Percentiles rank a stretch among this genome's conserved stretches.
Conservation (phyloP, 2,888 invertebrate genomes). For the Oscheius sp. region DNA sequence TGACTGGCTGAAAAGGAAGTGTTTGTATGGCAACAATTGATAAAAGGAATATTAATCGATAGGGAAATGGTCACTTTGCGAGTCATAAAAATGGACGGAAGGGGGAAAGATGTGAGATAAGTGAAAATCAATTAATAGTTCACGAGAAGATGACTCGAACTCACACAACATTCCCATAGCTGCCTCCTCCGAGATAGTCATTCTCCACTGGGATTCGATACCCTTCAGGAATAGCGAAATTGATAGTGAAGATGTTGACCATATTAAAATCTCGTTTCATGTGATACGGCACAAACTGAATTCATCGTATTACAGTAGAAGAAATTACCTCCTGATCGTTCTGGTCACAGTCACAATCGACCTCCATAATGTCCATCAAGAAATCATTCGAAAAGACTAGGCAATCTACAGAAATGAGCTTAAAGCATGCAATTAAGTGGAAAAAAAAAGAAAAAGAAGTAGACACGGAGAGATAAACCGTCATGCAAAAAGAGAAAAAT, state of each 20-base stretch:
- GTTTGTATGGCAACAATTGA: background rate
- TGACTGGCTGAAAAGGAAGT: constrained; percentile 47
- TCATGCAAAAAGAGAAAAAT: constrained; percentile 5
- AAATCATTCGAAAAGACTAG: background rate
- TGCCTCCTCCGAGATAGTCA: constrained; percentile 65
- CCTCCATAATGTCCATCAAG: constrained; percentile 10
- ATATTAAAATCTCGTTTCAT: background rate
- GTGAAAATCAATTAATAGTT: background rate
- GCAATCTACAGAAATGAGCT: background rate
- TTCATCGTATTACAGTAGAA: background rate
- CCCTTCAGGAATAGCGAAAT: constrained; percentile 55
- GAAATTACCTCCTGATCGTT: background rate
- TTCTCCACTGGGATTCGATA: constrained; percentile 40
- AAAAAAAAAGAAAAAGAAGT: background rate
- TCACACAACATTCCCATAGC: constrained; percentile 68
- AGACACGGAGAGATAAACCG: constrained; percentile 1
- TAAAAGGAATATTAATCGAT: background rate
- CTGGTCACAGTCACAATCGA: background rate
- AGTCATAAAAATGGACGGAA: constrained; percentile 7
- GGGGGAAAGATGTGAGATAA: background rate
- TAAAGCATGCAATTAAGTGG: constrained; percentile 4
- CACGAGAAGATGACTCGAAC: constrained; percentile 28
- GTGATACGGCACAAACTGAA: no score
- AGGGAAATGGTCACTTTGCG: background rate
- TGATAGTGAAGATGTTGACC: constrained; percentile 44